These are phyloP conservation scores for Hipparchia sbordonii DNA, from an alignment of 2,888 invertebrate species.

Conservation along the genomic window DNA sequence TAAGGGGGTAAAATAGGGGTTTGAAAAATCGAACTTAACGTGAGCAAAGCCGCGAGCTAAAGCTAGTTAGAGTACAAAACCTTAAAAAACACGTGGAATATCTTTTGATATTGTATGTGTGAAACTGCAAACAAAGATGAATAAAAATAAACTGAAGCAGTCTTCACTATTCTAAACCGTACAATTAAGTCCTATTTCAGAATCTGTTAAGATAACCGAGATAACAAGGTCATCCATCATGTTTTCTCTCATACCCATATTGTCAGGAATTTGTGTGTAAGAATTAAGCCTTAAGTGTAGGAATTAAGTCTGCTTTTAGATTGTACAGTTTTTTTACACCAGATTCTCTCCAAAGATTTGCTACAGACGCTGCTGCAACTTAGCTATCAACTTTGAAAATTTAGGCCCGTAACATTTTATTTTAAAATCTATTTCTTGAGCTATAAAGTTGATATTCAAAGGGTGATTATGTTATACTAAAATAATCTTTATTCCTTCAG, in stretches of 20 bases:
- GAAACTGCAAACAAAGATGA: conserved; percentile 11
- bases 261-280: background rate
- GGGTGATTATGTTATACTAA: background rate
- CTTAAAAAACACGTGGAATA: too few relatives aligned
- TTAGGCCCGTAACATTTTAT: background rate
- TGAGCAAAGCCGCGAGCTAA: too few relatives aligned
- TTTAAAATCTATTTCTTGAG: background rate
- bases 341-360: background rate
- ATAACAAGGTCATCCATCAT: conserved; percentile 5
- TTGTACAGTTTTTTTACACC: background rate
- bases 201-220: conserved; percentile 29
- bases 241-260: background rate
- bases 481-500: background rate
- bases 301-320: background rate
- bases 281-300: background rate
- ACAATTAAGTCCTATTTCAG: conserved; percentile 24
- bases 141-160: conserved; percentile 24
- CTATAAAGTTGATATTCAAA: background rate
- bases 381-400: background rate
- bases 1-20: too few relatives aligned
- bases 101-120: too few relatives aligned
- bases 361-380: background rate
- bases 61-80: too few relatives aligned
- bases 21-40: too few relatives aligned
- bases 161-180: conserved; percentile 14